Evolutionary conservation across 2,888 invertebrate species (phyloP).

Genomic region (Protodeltote pygarga): DNA sequence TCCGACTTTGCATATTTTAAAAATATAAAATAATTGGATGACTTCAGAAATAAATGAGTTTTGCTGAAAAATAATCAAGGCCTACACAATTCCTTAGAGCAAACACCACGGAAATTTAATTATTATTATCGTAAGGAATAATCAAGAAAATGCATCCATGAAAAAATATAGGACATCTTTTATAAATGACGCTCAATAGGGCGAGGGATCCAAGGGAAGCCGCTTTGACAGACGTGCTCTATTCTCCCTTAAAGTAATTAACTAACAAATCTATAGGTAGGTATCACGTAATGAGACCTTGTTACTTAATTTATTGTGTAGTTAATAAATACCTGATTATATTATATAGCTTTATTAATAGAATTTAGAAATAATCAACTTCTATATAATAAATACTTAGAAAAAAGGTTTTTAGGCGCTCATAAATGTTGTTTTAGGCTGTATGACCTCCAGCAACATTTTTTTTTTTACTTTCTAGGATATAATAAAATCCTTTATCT

Average conservation of each 20-base stretch:
- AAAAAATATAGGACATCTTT: conserved; percentile 29
- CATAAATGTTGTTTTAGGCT: no score
- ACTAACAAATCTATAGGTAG: conserved; percentile 2
- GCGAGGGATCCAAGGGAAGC: conserved; percentile 7
- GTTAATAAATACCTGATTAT: no score
- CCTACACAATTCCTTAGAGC: neutral
- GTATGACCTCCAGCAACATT: no score
- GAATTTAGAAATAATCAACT: no score
- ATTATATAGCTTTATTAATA: no score
- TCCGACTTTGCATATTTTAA: neutral
- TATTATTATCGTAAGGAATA: conserved; percentile 20
- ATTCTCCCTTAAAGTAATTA: conserved; percentile 28
- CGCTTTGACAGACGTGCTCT: conserved; percentile 29
- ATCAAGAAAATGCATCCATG: conserved; percentile 36
- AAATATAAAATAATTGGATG: neutral
- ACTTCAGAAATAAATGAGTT: conserved; percentile 4
- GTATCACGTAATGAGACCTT: neutral
- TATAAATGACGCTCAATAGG: conserved; percentile 34
- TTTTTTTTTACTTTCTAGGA: no score
- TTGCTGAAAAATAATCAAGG: neutral
- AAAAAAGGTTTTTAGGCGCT: no score
- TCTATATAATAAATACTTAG: no score
- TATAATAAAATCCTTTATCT: neutral
- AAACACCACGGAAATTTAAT: conserved; percentile 16
- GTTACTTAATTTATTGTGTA: no score